A percentile compares a stretch with the other conserved stretches of the same genome.
These are phyloP conservation scores for Cheilosia vulpina DNA, from an alignment of 2,888 invertebrate species.

Conservation along the genomic window DNA sequence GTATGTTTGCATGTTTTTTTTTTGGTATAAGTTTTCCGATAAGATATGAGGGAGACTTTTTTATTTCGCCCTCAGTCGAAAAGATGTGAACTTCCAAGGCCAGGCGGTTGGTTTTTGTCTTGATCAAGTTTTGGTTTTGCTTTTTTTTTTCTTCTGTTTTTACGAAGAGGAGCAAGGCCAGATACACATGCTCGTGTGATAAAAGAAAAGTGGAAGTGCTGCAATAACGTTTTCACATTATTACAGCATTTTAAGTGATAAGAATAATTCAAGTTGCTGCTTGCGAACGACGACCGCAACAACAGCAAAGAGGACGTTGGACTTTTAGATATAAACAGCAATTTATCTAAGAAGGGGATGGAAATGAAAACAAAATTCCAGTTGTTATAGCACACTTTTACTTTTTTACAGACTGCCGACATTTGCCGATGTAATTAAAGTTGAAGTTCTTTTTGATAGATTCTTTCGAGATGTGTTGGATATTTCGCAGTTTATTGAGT, in stretches of 20 bases:
- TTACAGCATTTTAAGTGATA: slow-evolving; percentile 61
- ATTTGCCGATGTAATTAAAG: slow-evolving; percentile 16
- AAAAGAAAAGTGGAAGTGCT: slow-evolving; percentile 27
- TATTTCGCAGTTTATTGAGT: too few relatives aligned
- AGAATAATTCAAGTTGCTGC: slow-evolving; percentile 48
- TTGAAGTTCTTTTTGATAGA: background rate
- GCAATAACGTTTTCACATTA: slow-evolving; percentile 47
- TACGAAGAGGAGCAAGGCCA: too few relatives aligned
- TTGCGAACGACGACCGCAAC: slow-evolving; percentile 36
- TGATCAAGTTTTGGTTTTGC: background rate
- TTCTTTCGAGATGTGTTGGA: too few relatives aligned
- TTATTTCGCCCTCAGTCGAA: background rate
- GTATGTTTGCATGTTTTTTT: slow-evolving; percentile 24
- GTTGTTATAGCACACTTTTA: slow-evolving; percentile 33
- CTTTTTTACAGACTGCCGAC: slow-evolving; percentile 15
- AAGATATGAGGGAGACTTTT: slow-evolving; percentile 40
- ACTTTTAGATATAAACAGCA: slow-evolving; percentile 39
- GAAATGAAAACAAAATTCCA: slow-evolving; percentile 36
- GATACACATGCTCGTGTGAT: slow-evolving; percentile 11
- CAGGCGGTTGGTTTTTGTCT: slow-evolving; percentile 31
- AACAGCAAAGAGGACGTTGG: background rate
- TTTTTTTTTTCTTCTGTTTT: too few relatives aligned
- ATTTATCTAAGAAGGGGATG: slow-evolving; percentile 4
- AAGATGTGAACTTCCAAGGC: slow-evolving; percentile 54
- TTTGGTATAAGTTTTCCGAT: slow-evolving; percentile 43